These are phyloP conservation scores for Morpho helenor DNA, from an alignment of 2,888 invertebrate species.

Conservation along the genomic window DNA sequence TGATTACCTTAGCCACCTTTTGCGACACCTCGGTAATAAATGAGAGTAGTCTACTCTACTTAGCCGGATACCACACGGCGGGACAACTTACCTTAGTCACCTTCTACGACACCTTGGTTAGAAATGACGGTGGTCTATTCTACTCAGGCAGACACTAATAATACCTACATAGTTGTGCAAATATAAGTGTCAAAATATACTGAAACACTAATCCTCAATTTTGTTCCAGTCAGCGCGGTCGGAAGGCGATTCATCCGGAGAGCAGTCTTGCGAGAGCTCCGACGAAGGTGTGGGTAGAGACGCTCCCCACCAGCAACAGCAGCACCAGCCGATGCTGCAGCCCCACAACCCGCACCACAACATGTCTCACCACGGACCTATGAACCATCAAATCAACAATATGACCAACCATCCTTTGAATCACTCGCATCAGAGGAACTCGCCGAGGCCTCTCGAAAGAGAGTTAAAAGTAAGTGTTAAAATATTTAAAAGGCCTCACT, in stretches of 20 bases:
- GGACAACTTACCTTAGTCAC: too few species aligned
- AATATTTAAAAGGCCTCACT: neutral
- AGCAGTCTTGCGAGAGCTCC: conserved; percentile 71
- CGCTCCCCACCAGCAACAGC: conserved; percentile 47
- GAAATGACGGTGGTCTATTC: too few species aligned
- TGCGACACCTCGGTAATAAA: too few species aligned
- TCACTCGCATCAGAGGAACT: conserved; percentile 57
- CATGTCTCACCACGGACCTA: conserved; percentile 46
- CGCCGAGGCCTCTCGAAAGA: conserved; percentile 61
- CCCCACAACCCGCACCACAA: conserved; percentile 39
- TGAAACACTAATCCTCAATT: too few species aligned
- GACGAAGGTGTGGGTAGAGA: conserved; percentile 73
- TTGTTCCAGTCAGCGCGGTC: conserved; percentile 61
- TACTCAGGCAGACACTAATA: too few species aligned
- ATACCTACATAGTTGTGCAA: too few species aligned
- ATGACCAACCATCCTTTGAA: conserved; percentile 42
- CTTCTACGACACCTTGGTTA: too few species aligned
- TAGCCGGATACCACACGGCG: too few species aligned
- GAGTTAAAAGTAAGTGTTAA: conserved; percentile 53
- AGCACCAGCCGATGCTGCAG: conserved; percentile 36
- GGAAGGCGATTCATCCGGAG: conserved; percentile 70
- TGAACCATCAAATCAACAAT: conserved; percentile 41
- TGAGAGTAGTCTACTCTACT: too few species aligned
- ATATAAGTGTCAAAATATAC: too few species aligned
- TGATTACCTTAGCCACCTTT: too few species aligned